A percentile compares a stretch with the other conserved stretches of the same genome.
Conservation (phyloP, 2,888 invertebrate species). For the Xestia sexstrigata region DNA sequence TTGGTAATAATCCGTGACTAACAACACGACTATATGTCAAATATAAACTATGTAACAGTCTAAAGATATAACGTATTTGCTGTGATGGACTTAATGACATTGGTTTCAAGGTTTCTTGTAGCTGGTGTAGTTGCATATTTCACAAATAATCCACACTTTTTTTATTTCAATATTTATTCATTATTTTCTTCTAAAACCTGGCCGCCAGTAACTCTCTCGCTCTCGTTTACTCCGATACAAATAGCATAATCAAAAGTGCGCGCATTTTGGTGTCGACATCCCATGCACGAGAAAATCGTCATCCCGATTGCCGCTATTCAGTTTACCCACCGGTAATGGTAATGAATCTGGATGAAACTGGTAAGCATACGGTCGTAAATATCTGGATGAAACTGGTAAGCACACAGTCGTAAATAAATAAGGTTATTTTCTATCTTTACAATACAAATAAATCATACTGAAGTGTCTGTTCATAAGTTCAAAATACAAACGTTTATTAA, state of each 20-base stretch:
- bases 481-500: too few relatives aligned
- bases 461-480: too few relatives aligned
- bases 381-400: too few relatives aligned
- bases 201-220: too few relatives aligned
- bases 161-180: too few relatives aligned
- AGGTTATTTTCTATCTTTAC: neutral
- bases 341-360: neutral
- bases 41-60: neutral
- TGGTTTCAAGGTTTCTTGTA: constrained; percentile 21
- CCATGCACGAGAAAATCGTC: neutral
- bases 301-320: neutral
- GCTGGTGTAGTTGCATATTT: constrained; percentile 8
- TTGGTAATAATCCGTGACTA: constrained; percentile 18
- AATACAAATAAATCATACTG: neutral
- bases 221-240: too few relatives aligned
- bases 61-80: neutral
- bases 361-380: neutral
- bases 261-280: too few relatives aligned
- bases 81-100: constrained; percentile 7
- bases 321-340: neutral
- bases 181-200: too few relatives aligned
- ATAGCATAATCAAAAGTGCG: too few relatives aligned
- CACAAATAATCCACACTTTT: too few relatives aligned
- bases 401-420: neutral
- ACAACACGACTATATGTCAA: neutral